phyloP scores from a whole-genome alignment of 2,797 vertebrate genomes.

The Thamnophis elegans region DNA sequence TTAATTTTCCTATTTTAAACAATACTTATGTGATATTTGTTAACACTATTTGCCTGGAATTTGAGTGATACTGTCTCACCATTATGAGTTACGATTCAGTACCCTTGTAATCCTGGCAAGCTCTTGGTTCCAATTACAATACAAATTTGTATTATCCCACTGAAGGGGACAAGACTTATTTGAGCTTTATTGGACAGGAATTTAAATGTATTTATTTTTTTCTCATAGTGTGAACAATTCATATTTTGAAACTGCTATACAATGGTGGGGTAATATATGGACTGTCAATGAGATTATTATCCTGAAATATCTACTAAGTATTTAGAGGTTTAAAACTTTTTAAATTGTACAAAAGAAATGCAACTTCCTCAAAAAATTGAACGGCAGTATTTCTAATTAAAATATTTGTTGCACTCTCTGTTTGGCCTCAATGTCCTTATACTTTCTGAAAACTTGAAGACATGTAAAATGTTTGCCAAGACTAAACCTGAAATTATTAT shows the following conservation, averaged over 20 bases:
- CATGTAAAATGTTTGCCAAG: background rate
- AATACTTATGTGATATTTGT: background rate
- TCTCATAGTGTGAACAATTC: background rate
- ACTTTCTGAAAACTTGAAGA: background rate
- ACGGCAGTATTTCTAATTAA: background rate
- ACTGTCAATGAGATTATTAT: background rate
- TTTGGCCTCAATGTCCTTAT: background rate
- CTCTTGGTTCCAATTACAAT: background rate
- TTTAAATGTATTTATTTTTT: background rate
- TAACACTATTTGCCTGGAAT: background rate
- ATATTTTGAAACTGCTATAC: background rate
- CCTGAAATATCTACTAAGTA: background rate
- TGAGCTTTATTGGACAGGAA: background rate
- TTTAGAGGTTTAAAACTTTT: background rate
- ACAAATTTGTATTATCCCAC: background rate
- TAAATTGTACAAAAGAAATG: background rate
- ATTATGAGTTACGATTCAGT: background rate
- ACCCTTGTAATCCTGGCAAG: background rate
- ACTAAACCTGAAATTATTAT: background rate
- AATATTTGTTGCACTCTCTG: background rate
- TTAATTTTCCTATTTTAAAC: background rate
- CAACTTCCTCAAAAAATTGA: background rate
- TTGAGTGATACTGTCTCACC: background rate
- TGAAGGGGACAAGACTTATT: background rate
- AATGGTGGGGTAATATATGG: background rate